Conservation (phyloP, 2,888 invertebrate species). For the Ormyrus nitidulus region DNA sequence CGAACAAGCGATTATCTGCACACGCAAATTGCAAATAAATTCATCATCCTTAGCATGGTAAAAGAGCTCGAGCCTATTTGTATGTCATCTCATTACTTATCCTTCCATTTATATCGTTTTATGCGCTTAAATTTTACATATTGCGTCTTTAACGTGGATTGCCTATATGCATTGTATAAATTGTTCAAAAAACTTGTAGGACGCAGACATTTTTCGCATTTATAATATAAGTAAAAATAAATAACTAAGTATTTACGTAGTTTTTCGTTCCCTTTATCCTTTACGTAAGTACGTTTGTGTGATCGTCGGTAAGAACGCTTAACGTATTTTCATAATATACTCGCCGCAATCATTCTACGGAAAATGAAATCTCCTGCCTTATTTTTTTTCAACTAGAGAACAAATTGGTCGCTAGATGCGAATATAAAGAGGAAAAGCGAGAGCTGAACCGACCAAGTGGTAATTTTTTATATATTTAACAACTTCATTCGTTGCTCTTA, state of each 20-base stretch:
- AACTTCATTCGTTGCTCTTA: background rate
- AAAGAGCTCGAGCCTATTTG: slow-evolving; percentile 24
- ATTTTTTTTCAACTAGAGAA: background rate
- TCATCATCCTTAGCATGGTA: slow-evolving; percentile 42
- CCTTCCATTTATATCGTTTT: slow-evolving; percentile 32
- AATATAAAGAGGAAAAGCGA: no score
- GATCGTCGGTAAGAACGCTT: background rate
- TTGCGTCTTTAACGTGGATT: slow-evolving; percentile 39
- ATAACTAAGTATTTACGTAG: slow-evolving; percentile 47
- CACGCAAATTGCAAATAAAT: slow-evolving; percentile 56
- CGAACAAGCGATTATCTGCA: slow-evolving; percentile 62
- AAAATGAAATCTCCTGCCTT: slow-evolving; percentile 8
- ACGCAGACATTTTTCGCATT: slow-evolving; percentile 30
- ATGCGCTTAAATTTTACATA: slow-evolving; percentile 44
- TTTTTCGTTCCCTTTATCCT: slow-evolving; percentile 39
- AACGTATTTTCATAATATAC: slow-evolving; percentile 7
- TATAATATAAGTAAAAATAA: slow-evolving; percentile 52
- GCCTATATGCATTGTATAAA: slow-evolving; percentile 26
- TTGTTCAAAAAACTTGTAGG: slow-evolving; percentile 26
- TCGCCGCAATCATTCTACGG: background rate
- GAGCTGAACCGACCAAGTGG: no score
- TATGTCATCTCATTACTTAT: slow-evolving; percentile 21
- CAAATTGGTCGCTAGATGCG: slow-evolving; percentile 1
- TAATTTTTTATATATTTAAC: background rate
- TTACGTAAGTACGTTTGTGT: slow-evolving; percentile 36